Base-by-base conservation (phyloP, 1,140 invertebrate genomes). In the Idris sp. region DNA sequence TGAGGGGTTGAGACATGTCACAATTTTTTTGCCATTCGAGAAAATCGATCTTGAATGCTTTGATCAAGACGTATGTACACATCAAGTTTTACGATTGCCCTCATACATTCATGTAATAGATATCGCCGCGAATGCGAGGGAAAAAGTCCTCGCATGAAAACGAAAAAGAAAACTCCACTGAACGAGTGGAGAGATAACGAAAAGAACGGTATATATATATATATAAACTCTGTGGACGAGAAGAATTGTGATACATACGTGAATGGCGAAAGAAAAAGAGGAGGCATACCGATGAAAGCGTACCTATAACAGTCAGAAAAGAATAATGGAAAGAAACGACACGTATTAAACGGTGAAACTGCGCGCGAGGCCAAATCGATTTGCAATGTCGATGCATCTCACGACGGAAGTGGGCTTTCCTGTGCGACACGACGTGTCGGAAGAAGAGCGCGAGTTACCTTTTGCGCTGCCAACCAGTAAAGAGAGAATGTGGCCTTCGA, bases 31-130 rank as follows among this genome's bases (percentile, higher is more conserved):
- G 76, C 73, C 56, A 65, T 44, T 69, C 79, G 76, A 84, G 82
- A 85, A 84, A 84, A 86, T 84, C 78, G 74, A 69, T 76, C 59
- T 68, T 35, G 68, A 75, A 69, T 26, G 74, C 51, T 77, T 67
- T 65, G 81, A 84, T 83, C 80, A 81, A 83, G 82, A 86, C 78
- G 81, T 84, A 84, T 85, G 83, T 85, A 84, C 82, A 85, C 83
- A 84, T 86, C 84, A 81, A 80, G 82, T 82, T 84, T 84, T 84
- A 84, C 84, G 82, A 86, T 84, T 86, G 81, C 83, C 79, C 82
- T 86, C 83, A 84, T 86, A 84, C 84, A 84, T 86, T 84, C 84
- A 86, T 84, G 84, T 84, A 86, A 86, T 79, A 81, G 82, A 77
- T 79, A 71, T 75, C 65, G 62, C 53, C 8, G 64, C 68, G 65